Evolutionary conservation across 2,113 vertebrate species (phyloP).

Genomic region (Conger conger): DNA sequence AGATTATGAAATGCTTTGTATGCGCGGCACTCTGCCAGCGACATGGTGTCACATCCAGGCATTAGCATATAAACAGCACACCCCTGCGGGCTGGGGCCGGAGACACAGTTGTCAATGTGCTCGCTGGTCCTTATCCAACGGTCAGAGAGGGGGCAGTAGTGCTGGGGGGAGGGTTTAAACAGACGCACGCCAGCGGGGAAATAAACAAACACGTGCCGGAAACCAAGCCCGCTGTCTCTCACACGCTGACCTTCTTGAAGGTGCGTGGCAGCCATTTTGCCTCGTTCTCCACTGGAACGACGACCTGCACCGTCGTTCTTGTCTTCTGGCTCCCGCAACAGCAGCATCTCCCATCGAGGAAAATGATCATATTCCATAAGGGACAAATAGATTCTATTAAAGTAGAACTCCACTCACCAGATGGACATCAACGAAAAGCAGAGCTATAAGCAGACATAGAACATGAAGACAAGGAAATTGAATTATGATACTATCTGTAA

Average conservation of each 20-base stretch:
- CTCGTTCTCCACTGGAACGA: background rate
- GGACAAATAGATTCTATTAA: background rate
- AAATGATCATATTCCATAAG: background rate
- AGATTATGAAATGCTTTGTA: background rate
- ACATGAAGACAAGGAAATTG: background rate
- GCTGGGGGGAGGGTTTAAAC: conserved; percentile 56
- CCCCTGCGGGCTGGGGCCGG: conserved; percentile 29
- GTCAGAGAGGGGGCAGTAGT: conserved; percentile 41
- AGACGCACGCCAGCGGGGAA: conserved; percentile 44
- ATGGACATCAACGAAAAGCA: background rate
- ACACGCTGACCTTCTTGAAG: conserved; percentile 32
- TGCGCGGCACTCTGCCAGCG: conserved; percentile 17
- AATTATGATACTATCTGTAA: background rate
- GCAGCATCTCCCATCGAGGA: background rate
- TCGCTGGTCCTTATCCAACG: conserved; percentile 57
- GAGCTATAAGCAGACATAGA: background rate
- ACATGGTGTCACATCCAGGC: conserved; percentile 27
- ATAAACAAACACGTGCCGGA: conserved; percentile 50
- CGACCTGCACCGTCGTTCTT: background rate
- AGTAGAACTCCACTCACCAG: background rate
- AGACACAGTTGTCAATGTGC: conserved; percentile 52
- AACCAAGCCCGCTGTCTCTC: conserved; percentile 49
- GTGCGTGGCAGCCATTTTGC: background rate
- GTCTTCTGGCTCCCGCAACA: background rate
- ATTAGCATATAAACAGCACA: conserved; percentile 60